Evolutionary conservation across 2,888 invertebrate species (phyloP), one percentile per base, ranked within the genome.

Genomic region (Psococerastis gibbosa): DNA sequence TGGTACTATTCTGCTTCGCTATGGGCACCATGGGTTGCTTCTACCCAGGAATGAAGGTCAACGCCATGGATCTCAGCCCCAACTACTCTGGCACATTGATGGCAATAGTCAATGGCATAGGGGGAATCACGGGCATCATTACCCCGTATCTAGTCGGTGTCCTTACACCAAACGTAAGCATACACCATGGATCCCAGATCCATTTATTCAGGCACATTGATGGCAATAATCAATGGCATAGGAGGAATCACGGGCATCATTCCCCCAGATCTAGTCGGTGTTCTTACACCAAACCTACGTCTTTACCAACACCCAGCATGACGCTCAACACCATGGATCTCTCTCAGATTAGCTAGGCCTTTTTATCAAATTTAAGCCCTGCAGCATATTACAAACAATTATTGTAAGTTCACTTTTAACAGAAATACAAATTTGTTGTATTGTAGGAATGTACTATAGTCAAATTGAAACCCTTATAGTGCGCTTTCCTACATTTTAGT

Each of bases 11-110:
- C 54, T 75, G 75, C 3, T 64, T 73, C 1, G 70, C 74, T 42
- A 77, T 77, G 75, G 75, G 73, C 8, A 60, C 73, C 11, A 76
- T 76, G 75, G 76, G 76, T 1, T 71, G 73, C 31, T 76, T 71
- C 63, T 75, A 75, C 58, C 73, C 75, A 1, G 75, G 75, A 45
- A 73, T 76, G 71, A 76, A 75, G 59, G 70, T 76, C 22, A 76
- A 75, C 57, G 72, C 75, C 0, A 59, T 76, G 44, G 75, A 76
- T 57, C 62, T 76, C 50, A 74, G 73, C 58, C 69, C 72, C 42
- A 75, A 75, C 57, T 75, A 70, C 55, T 73, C 75, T 1, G 75
- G 74, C 0, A 71, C 72, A 1, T 62, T 73, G 32, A 73, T 75
- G 54, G 75, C 73, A 0, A 64, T 76, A 23, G 71, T 69, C 2